These are phyloP conservation scores for Enteromius radiatus DNA, from an alignment of 2,797 vertebrate genomes.

Conservation along the genomic window DNA sequence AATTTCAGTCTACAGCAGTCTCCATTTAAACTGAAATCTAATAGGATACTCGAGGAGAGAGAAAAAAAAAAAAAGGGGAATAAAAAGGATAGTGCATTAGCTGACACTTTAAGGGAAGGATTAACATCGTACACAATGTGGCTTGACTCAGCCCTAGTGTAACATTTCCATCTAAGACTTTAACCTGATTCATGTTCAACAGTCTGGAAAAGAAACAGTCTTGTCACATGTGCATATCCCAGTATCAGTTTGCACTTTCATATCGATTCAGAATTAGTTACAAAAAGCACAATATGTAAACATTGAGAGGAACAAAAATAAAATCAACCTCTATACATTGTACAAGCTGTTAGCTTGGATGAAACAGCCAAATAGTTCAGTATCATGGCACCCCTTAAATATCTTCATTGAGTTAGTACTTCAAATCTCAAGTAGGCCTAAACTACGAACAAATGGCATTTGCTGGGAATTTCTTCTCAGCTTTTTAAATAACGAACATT, in stretches of 20 bases:
- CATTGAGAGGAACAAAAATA: slow-evolving; percentile 56
- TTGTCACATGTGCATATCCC: slow-evolving; percentile 70
- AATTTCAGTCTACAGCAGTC: slow-evolving; percentile 33
- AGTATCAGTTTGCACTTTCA: slow-evolving; percentile 66
- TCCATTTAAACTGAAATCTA: slow-evolving; percentile 43
- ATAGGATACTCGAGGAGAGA: slow-evolving; percentile 5
- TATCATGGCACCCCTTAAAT: slow-evolving; percentile 68
- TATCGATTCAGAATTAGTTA: slow-evolving; percentile 68
- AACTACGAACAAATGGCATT: slow-evolving; percentile 20
- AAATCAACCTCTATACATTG: slow-evolving; percentile 63
- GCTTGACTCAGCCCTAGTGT: slow-evolving; percentile 46
- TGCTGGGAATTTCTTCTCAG: background rate
- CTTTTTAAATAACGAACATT: slow-evolving; percentile 1
- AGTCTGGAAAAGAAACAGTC: slow-evolving; percentile 59
- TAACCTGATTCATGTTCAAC: slow-evolving; percentile 49
- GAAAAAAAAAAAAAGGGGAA: slow-evolving; percentile 11
- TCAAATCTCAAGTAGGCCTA: slow-evolving; percentile 50
- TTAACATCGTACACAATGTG: slow-evolving; percentile 39
- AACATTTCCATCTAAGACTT: slow-evolving; percentile 51
- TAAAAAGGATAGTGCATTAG: slow-evolving; percentile 21
- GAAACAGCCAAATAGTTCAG: slow-evolving; percentile 63
- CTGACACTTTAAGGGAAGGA: slow-evolving; percentile 27
- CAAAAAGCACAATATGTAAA: slow-evolving; percentile 68
- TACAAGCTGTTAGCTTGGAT: slow-evolving; percentile 72
- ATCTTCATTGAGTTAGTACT: slow-evolving; percentile 54